These are phyloP conservation scores for Brachionus asplanchnoidis DNA, from an alignment of 1,140 invertebrate species.

Conservation along the genomic window DNA sequence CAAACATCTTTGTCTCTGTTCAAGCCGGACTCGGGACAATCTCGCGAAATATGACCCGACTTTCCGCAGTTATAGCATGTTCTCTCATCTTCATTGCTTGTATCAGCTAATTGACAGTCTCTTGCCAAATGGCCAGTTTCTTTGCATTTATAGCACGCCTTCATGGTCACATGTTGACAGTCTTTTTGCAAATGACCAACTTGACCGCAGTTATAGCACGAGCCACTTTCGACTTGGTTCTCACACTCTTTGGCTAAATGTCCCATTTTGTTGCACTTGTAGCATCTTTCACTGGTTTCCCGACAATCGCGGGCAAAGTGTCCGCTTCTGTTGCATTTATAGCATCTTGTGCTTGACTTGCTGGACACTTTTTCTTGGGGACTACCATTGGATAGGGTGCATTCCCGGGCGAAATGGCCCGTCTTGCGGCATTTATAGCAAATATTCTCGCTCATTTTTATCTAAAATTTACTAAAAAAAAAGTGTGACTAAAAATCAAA, in stretches of 20 bases:
- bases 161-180: conserved; percentile 58
- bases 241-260: conserved; percentile 82
- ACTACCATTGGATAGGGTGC: conserved; percentile 52
- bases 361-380: neutral
- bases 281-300: conserved; percentile 61
- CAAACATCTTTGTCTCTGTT: conserved; percentile 33
- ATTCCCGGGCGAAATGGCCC: conserved; percentile 85
- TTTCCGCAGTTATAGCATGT: conserved; percentile 79
- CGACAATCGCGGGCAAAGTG: conserved; percentile 61
- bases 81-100: conserved; percentile 29
- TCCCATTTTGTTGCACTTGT: conserved; percentile 86
- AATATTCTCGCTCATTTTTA: conserved; percentile 44
- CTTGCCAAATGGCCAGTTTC: conserved; percentile 83
- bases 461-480: neutral
- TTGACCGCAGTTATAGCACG: conserved; percentile 87
- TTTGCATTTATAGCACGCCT: conserved; percentile 83
- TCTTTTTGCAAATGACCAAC: conserved; percentile 84
- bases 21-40: conserved; percentile 62
- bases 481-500: neutral
- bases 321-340: conserved; percentile 56
- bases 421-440: conserved; percentile 91
- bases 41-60: conserved; percentile 78
- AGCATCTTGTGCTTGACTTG: conserved; percentile 50
- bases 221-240: conserved; percentile 43
- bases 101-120: conserved; percentile 63